Conservation (phyloP, 64 coral and sea anemone species). For the Pocillopora verrucosa region DNA sequence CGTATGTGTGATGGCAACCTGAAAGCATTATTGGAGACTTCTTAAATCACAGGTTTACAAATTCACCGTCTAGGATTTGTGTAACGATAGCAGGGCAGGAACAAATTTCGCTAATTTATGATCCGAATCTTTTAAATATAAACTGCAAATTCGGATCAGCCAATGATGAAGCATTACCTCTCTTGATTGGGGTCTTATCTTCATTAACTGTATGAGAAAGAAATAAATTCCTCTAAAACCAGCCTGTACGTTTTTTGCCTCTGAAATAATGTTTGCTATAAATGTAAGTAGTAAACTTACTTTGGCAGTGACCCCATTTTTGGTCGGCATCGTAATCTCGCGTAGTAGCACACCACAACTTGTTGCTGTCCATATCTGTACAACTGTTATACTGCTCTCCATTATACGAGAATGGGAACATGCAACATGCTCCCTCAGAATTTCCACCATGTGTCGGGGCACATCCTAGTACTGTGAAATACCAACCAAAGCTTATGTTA, state of each 20-base stretch:
- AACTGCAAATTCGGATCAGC: no score
- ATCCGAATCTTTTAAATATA: no score
- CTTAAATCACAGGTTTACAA: not conserved
- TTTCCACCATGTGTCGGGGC: slow-evolving; percentile 59
- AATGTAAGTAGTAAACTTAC: not conserved
- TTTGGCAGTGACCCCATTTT: slow-evolving; percentile 67
- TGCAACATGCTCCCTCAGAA: slow-evolving; percentile 69
- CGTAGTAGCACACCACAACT: slow-evolving; percentile 59
- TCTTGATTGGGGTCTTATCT: no score
- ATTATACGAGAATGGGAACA: slow-evolving; percentile 65
- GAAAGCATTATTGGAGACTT: not conserved
- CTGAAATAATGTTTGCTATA: no score
- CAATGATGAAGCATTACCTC: no score
- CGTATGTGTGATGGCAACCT: slow-evolving; percentile 74
- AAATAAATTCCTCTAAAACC: no score
- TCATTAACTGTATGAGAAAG: no score
- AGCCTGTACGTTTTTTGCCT: no score
- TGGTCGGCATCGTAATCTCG: slow-evolving; percentile 44
- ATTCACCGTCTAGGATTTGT: no score
- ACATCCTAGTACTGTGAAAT: slow-evolving; percentile 48
- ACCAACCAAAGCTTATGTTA: no score
- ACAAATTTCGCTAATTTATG: no score
- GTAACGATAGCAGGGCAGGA: no score
- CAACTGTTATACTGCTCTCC: slow-evolving; percentile 47
- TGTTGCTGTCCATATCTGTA: slow-evolving; percentile 17